A percentile compares a stretch with the other conserved stretches of the same genome.
Evolutionary conservation across 1,140 invertebrate genomes (phyloP).

Genomic region (Diuraphis noxia): DNA sequence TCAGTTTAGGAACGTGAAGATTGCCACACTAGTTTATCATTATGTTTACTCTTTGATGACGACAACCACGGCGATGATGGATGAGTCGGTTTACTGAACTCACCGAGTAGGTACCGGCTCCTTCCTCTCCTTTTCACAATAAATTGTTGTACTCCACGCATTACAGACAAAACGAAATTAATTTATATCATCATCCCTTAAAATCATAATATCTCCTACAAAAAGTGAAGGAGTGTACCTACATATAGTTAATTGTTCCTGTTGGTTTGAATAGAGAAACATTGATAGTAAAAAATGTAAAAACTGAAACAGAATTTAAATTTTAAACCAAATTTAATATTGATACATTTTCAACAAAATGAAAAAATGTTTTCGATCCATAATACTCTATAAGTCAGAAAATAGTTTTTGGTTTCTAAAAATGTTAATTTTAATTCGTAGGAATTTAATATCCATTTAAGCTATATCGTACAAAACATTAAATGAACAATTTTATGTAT

Average conservation of each 20-base stretch:
- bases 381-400: background rate
- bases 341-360: background rate
- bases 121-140: background rate
- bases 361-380: background rate
- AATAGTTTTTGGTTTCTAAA: background rate
- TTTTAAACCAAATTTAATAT: background rate
- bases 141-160: background rate
- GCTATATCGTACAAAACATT: background rate
- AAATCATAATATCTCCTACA: background rate
- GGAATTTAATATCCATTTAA: background rate
- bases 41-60: background rate
- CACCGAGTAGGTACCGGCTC: background rate
- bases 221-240: background rate
- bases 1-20: background rate
- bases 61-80: background rate
- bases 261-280: background rate
- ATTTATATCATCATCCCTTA: background rate
- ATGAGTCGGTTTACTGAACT: background rate
- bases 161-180: background rate
- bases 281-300: background rate
- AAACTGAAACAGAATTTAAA: background rate
- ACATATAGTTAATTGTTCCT: background rate
- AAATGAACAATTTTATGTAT: too few relatives aligned
- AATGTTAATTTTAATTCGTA: background rate
- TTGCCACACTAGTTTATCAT: background rate